phyloP scores from a whole-genome alignment of 1,140 invertebrate species.

The Lerema accius region DNA sequence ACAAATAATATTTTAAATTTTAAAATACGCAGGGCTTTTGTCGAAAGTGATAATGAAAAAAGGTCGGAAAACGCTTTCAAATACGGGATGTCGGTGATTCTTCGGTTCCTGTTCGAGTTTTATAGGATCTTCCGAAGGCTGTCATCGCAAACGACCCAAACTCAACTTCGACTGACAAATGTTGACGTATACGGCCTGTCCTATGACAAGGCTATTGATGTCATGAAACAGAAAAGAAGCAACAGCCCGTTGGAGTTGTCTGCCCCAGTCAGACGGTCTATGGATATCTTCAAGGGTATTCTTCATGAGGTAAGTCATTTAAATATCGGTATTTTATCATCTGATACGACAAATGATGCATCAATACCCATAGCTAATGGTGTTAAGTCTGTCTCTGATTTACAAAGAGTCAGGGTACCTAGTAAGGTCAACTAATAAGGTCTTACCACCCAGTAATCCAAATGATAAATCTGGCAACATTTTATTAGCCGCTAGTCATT shows the following conservation, averaged over 20 bases:
- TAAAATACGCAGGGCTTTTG: constrained; percentile 1
- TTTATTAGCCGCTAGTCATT: too few relatives aligned
- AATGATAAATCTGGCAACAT: too few relatives aligned
- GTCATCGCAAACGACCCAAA: constrained; percentile 1
- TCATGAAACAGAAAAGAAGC: constrained; percentile 3
- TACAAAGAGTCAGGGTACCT: too few relatives aligned
- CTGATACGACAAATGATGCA: too few relatives aligned
- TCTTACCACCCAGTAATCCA: too few relatives aligned
- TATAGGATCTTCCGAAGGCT: constrained; percentile 23
- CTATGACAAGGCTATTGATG: constrained; percentile 5
- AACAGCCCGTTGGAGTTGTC: constrained; percentile 1
- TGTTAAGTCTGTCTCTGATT: too few relatives aligned
- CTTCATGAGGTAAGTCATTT: constrained; percentile 15
- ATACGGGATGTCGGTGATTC: constrained; percentile 16
- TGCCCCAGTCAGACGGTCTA: constrained; percentile 1
- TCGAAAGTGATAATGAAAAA: constrained; percentile 10
- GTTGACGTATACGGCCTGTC: constrained; percentile 10
- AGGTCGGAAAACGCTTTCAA: constrained; percentile 2
- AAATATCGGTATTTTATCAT: neutral
- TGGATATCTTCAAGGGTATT: constrained; percentile 18
- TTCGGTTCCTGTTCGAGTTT: constrained; percentile 24
- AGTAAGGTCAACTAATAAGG: too few relatives aligned
- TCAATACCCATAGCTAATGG: too few relatives aligned
- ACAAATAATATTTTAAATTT: too few relatives aligned
- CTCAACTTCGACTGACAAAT: neutral